A percentile compares a stretch with the other conserved stretches of the same genome.
Evolutionary conservation across 2,888 invertebrate genomes (phyloP).

Genomic region (Frankliniella intonsa): DNA sequence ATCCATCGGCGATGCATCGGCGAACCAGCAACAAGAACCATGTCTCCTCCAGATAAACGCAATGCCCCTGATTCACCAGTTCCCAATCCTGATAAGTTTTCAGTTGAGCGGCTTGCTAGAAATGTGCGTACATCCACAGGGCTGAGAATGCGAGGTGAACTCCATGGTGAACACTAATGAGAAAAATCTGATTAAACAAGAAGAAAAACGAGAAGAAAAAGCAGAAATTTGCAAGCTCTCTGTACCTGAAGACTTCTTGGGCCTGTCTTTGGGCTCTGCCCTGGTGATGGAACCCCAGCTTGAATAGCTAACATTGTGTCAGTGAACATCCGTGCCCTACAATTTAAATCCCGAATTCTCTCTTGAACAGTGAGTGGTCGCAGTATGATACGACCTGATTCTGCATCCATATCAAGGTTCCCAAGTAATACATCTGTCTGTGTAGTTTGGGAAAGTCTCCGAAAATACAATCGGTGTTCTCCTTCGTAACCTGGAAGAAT

Average conservation of each 20-base stretch:
- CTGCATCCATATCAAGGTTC: constrained; percentile 45
- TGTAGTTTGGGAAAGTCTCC: constrained; percentile 48
- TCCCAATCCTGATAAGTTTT: constrained; percentile 43
- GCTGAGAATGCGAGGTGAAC: constrained; percentile 49
- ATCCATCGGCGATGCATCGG: constrained; percentile 45
- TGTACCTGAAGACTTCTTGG: constrained; percentile 44
- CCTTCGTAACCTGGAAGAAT: constrained; percentile 41
- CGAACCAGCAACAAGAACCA: constrained; percentile 42
- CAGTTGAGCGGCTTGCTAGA: constrained; percentile 45
- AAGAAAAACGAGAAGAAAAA: neutral
- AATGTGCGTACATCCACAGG: constrained; percentile 45
- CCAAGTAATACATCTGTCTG: constrained; percentile 49
- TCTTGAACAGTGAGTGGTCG: constrained; percentile 48
- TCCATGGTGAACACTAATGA: constrained; percentile 49
- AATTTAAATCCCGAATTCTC: constrained; percentile 49
- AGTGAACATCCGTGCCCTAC: constrained; percentile 49
- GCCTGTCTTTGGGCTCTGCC: constrained; percentile 41
- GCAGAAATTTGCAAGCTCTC: neutral
- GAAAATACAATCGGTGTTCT: constrained; percentile 47
- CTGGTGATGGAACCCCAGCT: constrained; percentile 40
- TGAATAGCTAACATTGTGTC: constrained; percentile 49
- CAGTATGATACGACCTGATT: constrained; percentile 45
- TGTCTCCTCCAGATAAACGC: constrained; percentile 36
- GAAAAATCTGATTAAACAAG: neutral
- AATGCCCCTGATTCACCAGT: neutral